A percentile compares a stretch with the other conserved stretches of the same genome.
phyloP scores from a whole-genome alignment of 2,113 vertebrate genomes.

The Gracilinanus agilis region DNA sequence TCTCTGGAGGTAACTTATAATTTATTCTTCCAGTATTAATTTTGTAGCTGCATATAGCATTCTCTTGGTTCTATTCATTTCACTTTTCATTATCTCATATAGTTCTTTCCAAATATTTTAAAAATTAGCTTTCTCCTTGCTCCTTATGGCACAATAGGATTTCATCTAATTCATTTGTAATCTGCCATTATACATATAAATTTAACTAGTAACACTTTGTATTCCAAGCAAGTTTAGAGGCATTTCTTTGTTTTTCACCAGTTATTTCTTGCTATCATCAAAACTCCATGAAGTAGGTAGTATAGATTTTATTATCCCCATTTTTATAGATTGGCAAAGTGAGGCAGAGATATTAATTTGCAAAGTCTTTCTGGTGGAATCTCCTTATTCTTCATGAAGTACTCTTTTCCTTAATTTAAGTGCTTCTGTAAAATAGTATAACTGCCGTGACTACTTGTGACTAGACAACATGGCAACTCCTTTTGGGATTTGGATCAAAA shows the following conservation, averaged over 20 bases:
- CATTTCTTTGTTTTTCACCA: background rate
- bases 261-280: background rate
- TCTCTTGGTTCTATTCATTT: too few species aligned
- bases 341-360: background rate
- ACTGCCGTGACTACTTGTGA: background rate
- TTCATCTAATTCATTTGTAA: too few species aligned
- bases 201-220: background rate
- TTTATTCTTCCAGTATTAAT: too few species aligned
- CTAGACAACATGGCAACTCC: background rate
- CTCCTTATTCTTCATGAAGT: background rate
- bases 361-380: background rate
- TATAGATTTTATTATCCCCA: background rate
- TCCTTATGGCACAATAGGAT: too few species aligned
- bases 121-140: too few species aligned
- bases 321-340: background rate
- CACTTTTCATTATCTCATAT: too few species aligned
- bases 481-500: background rate
- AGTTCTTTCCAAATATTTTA: too few species aligned
- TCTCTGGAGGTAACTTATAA: too few species aligned
- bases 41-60: too few species aligned
- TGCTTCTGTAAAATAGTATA: background rate
- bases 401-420: background rate
- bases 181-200: background rate
- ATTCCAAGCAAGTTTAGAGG: background rate
- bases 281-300: background rate